These are phyloP conservation scores for Cyclura pinguis DNA, from an alignment of 2,797 vertebrate genomes.

Conservation along the genomic window DNA sequence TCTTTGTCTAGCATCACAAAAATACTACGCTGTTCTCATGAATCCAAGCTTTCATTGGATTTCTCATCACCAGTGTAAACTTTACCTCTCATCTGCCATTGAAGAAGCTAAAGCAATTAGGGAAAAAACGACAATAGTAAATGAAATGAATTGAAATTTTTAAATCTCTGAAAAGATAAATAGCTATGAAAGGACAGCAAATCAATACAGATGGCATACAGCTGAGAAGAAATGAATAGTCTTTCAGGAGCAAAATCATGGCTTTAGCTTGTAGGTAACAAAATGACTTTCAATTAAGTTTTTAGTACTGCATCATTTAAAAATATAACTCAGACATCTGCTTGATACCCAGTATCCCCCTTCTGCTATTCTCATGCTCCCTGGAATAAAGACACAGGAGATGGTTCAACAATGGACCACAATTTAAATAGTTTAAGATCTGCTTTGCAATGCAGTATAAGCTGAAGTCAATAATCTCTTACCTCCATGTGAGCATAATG, in stretches of 20 bases:
- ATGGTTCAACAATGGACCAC: neutral
- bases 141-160: conserved; percentile 38
- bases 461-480: too few relatives aligned
- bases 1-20: neutral
- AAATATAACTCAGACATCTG: neutral
- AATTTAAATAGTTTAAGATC: neutral
- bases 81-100: neutral
- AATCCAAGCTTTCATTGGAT: conserved; percentile 13
- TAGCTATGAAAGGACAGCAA: conserved; percentile 25
- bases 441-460: neutral
- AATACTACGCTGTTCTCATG: conserved; percentile 11
- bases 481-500: too few relatives aligned
- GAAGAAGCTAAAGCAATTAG: conserved; percentile 37
- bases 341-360: neutral
- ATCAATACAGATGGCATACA: conserved; percentile 25
- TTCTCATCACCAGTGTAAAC: neutral
- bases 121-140: conserved; percentile 15
- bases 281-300: conserved; percentile 1
- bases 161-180: conserved; percentile 25
- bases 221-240: conserved; percentile 20
- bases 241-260: neutral
- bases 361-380: neutral
- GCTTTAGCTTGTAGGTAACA: conserved; percentile 9
- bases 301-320: neutral
- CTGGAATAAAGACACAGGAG: neutral